phyloP scores from a whole-genome alignment of 2,888 invertebrate species.

The Rutpela maculata region DNA sequence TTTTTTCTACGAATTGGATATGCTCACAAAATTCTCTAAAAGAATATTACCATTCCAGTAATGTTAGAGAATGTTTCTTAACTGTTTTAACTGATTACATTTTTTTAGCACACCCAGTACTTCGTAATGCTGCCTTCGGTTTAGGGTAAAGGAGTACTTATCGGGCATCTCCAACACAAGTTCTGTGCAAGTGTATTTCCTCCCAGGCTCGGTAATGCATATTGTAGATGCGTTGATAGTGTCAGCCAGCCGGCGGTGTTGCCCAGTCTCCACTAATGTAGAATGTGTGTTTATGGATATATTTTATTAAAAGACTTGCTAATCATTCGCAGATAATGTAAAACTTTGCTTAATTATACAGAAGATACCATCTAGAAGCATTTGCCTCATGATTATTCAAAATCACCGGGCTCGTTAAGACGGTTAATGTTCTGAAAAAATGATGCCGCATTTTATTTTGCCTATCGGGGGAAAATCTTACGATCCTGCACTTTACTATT shows the following conservation, averaged over 20 bases:
- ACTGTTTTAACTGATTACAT: neutral
- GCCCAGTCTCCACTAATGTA: conserved; percentile 61
- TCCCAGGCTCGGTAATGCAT: conserved; percentile 68
- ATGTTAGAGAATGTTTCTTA: too few relatives aligned
- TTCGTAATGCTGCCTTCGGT: neutral
- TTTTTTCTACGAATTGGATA: too few relatives aligned
- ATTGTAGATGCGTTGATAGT: conserved; percentile 64
- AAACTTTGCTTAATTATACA: conserved; percentile 54
- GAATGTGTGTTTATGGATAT: conserved; percentile 67
- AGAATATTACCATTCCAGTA: too few relatives aligned
- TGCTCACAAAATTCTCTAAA: too few relatives aligned
- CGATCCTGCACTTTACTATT: neutral
- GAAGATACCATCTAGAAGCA: conserved; percentile 51
- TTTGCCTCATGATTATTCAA: conserved; percentile 57
- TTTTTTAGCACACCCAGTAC: neutral
- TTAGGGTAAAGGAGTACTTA: conserved; percentile 52
- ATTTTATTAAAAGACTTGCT: conserved; percentile 65
- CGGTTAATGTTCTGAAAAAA: conserved; percentile 42
- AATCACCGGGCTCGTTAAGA: conserved; percentile 44
- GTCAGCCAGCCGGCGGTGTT: conserved; percentile 58
- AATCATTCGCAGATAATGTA: conserved; percentile 59
- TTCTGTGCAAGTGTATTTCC: conserved; percentile 70
- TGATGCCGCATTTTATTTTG: conserved; percentile 30
- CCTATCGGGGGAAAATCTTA: conserved; percentile 5
- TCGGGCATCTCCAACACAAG: conserved; percentile 68